Base-by-base conservation (phyloP, 1,140 invertebrate genomes). In the Hesperophylax magnus region DNA sequence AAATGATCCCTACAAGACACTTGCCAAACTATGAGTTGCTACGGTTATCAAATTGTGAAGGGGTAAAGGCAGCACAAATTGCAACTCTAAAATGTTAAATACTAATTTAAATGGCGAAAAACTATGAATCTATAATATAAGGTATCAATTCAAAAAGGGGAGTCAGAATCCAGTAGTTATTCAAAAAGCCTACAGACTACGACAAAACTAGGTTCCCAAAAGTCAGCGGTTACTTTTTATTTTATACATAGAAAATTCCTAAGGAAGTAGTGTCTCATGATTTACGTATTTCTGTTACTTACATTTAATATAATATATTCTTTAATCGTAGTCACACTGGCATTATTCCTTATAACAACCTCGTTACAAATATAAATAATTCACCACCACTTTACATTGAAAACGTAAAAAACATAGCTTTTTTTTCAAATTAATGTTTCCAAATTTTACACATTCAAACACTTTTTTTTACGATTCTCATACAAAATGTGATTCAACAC, bases 251-350 rank as follows among this genome's bases (percentile, higher is more conserved):
- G 76, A 78, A 78, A 78, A 78, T 78, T 78, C 65, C 76, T 65
- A 56, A 47, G n/a, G 22, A 24, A 56, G 17, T 56, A 27, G 20
- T 65, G 76, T 78, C 76, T 65, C 76, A 78, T 78, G 58, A 60
- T n/a, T 78, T 78, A 78, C 76, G 76, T 78, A 78, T 78, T 78
- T 78, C 31, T 47, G 76, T 78, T 78, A 54, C 76, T 78, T 78
- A 78, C 24, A n/a, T 56, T 31, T 56, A 75, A 78, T 47, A 78
- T 63, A 65, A 52, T 61, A 65, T 77, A 61, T 31, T 61, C 22
- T 47, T 34, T 71, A 47, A 54, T 56, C 15, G 27, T 75, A 75
- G 22, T 56, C 54, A 75, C 71, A 75, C 71, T 75, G 67, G 67
- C 67, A 22, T 75, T 58, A 17, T 27, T 31, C n/a, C 14, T 56